Base-by-base conservation (phyloP, 2,888 invertebrate species). In the Noctua comes region DNA sequence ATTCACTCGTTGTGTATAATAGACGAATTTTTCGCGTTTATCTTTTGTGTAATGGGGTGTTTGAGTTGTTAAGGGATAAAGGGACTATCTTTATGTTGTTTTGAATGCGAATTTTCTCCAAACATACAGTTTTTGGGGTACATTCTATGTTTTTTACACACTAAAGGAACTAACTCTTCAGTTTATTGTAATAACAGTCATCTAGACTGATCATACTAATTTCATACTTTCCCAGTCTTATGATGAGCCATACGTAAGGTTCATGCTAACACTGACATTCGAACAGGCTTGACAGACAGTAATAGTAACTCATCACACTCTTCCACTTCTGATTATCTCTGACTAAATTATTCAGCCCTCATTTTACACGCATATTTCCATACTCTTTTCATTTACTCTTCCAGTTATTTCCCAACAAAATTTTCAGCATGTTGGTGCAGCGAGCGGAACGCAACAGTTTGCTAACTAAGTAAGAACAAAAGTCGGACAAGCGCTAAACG, bases 381-480 rank as follows among this genome's bases (percentile, higher is more conserved):
- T 48, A 27, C 48, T 18, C 11, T 69, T 75, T 79, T 27, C 66
- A 65, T 73, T 80, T 76, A 73, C 36, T 77, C 64, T 66, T 79
- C 36, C 48, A 68, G 21, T 66, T 72, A 69, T 73, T 79, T 73
- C n/a, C 18, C 54, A 65, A 71, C 13, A n/a, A 75, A 74, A 83
- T 72, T 65, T 65, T 65, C 24, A 40, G 13, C 59, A 62, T 68
- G 57, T 72, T 77, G 46, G 13, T 68, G 65, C 73, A 79, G 70
- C 24, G 64, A 79, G 65, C n/a, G 51, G 57, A 64, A 77, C 36
- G 74, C 69, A 86, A 84, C 72, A 80, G 82, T 88, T 81, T 77
- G 46, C 27, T 36, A 88, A 87, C 77, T 76, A 78, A 84, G 70
- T 78, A 88, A 88, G 87, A 80, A 87, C 85, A 76, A 83, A 87